Percentiles rank a stretch among this genome's conserved stretches.
These are phyloP conservation scores for Archilochus colubris DNA, from an alignment of 2,113 vertebrate genomes.

Conservation along the genomic window DNA sequence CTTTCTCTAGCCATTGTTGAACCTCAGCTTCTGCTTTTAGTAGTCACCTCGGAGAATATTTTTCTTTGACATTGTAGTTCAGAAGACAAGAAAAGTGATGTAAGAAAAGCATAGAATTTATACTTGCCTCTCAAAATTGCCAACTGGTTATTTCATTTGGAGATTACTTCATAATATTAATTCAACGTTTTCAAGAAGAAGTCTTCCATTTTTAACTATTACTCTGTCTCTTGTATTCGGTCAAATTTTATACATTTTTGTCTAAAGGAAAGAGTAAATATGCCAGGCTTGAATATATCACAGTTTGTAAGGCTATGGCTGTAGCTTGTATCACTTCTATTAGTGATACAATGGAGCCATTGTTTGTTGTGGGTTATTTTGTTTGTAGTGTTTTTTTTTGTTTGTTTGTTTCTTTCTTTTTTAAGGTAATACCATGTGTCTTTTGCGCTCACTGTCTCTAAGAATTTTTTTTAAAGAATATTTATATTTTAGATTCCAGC, in stretches of 20 bases:
- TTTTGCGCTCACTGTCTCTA: neutral
- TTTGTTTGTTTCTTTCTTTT: neutral
- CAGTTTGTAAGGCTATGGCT: neutral
- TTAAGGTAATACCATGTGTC: neutral
- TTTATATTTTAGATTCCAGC: neutral
- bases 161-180: neutral
- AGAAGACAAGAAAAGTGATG: neutral
- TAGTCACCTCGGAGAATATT: neutral
- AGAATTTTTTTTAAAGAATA: neutral
- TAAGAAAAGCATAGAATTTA: neutral
- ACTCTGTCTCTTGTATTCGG: neutral
- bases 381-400: too few species aligned
- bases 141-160: neutral
- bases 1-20: neutral
- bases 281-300: neutral
- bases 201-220: neutral
- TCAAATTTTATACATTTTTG: neutral
- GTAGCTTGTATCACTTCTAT: neutral
- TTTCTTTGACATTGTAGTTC: neutral
- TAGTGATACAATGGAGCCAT: neutral
- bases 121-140: neutral
- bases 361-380: neutral
- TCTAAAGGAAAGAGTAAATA: neutral
- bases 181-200: neutral
- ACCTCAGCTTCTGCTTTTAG: neutral